These are phyloP conservation scores for Lepilemur ruficaudatus DNA, from an alignment of 2,797 vertebrate genomes.

Conservation along the genomic window DNA sequence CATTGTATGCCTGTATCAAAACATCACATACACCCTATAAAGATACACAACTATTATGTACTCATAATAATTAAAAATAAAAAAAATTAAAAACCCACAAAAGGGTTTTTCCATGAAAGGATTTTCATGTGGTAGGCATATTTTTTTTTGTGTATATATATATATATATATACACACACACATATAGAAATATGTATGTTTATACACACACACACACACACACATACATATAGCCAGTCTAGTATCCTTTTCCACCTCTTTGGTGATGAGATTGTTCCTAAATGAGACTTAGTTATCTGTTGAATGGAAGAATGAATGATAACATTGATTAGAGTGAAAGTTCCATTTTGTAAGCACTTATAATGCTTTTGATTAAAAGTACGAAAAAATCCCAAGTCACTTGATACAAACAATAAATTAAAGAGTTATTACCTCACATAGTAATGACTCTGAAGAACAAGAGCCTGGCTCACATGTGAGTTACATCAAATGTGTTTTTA, in stretches of 20 bases:
- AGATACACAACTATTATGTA: too few relatives aligned
- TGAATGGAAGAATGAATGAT: background rate
- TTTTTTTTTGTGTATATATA: background rate
- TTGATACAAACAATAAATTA: background rate
- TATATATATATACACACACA: too few relatives aligned
- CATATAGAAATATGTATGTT: too few relatives aligned
- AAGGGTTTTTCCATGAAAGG: too few relatives aligned
- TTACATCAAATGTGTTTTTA: background rate
- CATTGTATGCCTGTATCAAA: too few relatives aligned
- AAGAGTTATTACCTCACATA: background rate
- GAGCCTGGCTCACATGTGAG: background rate
- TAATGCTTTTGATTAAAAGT: background rate
- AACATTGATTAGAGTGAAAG: background rate
- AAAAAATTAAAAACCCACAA: too few relatives aligned
- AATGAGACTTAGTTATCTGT: background rate
- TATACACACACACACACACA: too few relatives aligned
- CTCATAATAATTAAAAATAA: too few relatives aligned
- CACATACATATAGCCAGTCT: background rate
- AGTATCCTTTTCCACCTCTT: background rate
- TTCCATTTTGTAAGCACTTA: background rate
- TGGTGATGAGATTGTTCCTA: background rate
- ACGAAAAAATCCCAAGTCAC: background rate
- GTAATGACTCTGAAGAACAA: background rate
- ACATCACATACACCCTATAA: too few relatives aligned
- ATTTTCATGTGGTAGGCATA: background rate